Base-by-base conservation (phyloP, 2,888 invertebrate species). In the Rapana venosa region DNA sequence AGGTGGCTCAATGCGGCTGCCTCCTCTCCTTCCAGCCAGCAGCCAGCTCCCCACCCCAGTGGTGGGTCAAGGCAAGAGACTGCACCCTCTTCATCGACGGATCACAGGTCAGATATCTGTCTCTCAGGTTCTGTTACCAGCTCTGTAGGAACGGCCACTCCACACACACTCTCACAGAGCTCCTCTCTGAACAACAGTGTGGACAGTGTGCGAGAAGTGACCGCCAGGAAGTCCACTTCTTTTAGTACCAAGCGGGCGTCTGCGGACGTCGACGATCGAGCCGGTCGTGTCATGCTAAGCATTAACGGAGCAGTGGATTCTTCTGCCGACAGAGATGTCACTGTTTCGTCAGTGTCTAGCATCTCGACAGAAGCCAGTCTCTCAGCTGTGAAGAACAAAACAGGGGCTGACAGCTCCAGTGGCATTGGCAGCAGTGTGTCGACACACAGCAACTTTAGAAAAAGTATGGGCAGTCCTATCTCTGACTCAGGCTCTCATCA, bases 371-470 rank as follows among this genome's bases (percentile, higher is more conserved):
- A 86, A 35, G 32, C 61, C 66, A 20, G 61, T 61, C 86, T 32
- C 5, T 61, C 35, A 6, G 66, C 2, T 47, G 58, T 47, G n/a
- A 70, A 74, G 74, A 77, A 61, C 36, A 77, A n/a, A 20, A 22
- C 47, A 5, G 74, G 74, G 20, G 87, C 87, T 1, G 87, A 87
- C 17, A 87, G 74, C 66, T 87, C 74, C 74, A 87, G 87, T n/a
- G 87, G 87, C 26, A 87, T 87, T 74, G 87, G 87, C 47, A 87
- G 87, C 74, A 87, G 87, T 30, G 47, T 87, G 11, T 36, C 74
- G 1, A 66, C 87, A 0, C 26, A 74, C 32, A 47, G 36, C 35
- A 74, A 66, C 47, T 20, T 61, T 8, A 58, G 86, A 35, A n/a
- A 35, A 22, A 86, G 86, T 35, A 4, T 86, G 86, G 66, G 58